Base-by-base conservation (phyloP, 2,888 invertebrate species). In the Portevinia maculata region DNA sequence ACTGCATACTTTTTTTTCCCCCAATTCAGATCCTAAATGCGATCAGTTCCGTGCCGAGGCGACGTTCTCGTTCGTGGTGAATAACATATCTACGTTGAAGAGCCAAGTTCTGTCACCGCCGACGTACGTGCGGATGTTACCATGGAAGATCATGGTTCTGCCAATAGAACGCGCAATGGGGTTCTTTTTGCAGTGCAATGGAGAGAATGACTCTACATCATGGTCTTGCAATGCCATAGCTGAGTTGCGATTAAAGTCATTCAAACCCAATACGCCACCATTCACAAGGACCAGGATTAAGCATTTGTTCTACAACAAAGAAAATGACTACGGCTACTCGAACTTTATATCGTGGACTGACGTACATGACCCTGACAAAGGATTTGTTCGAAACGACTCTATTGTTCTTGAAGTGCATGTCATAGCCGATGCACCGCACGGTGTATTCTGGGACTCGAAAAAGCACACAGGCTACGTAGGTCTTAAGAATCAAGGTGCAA, bases 81-180 rank as follows among this genome's bases (percentile, higher is more conserved):
- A 95, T 85, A 96, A 96, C 91, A 96, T 99, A 89, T 95, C 96
- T 86, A 95, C 95, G 89, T 93, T 99, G 87, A 96, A 96, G 93
- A 93, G 94, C 87, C 94, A 95, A 17, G 93, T 94, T 50, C 92
- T 99, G 39, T 99, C 99, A 30, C 96, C 96, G 32, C 95, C 98
- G 3, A 97, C 97, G 87, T 98, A 95, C 90, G 98, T 99, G 3
- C 94, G 99, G 70, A 99, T 99, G 92, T 92, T 99, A 86, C 99
- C 99, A 75, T 99, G 99, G 99, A 98, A 98, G 92, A 99, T 99
- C 84, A 97, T 99, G 97, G 97, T 98, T 30, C 98, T 99, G 96
- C 98, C 98, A 3, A 93, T 90, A 76, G 89, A 90, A 8, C 87
- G 89, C 0, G 88, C 89, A 0, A 90, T 97, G 55, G 97, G 97